Percentiles rank a stretch among this genome's conserved stretches.
Conservation (phyloP, 2,113 vertebrate species). For the Mormyrus lacerda region DNA sequence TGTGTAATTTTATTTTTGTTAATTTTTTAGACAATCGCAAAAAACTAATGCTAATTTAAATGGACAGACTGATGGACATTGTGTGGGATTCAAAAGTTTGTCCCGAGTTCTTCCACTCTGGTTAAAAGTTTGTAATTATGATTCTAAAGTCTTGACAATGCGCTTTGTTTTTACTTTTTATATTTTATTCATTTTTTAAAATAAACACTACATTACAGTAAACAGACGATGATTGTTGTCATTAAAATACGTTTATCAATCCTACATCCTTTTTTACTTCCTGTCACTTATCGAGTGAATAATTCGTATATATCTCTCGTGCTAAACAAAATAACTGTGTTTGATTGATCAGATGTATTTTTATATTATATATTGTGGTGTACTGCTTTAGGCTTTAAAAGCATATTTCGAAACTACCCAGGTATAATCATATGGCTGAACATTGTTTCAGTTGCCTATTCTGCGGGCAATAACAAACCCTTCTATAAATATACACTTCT, state of each 20-base stretch:
- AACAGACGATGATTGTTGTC: conserved; percentile 50
- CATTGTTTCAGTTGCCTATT: not conserved
- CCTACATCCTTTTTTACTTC: not conserved
- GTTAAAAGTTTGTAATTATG: conserved; percentile 75
- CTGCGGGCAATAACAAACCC: not conserved
- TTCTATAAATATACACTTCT: not conserved
- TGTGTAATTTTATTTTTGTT: conserved; percentile 73
- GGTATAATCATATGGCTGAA: not conserved
- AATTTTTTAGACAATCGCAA: conserved; percentile 64
- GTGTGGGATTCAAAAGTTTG: conserved; percentile 56
- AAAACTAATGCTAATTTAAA: conserved; percentile 69
- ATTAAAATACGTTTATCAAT: conserved; percentile 48
- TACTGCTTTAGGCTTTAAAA: not conserved
- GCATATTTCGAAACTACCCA: not conserved
- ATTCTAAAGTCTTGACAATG: conserved; percentile 70
- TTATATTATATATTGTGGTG: not conserved
- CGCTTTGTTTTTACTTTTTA: conserved; percentile 69
- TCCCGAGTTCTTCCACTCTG: conserved; percentile 62
- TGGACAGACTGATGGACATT: conserved; percentile 67
- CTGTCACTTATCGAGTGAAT: not conserved
- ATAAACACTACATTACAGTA: conserved; percentile 60
- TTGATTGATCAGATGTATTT: not conserved
- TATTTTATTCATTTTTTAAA: conserved; percentile 59
- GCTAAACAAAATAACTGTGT: not conserved
- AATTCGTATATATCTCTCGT: not conserved